phyloP scores from a whole-genome alignment of 1,140 invertebrate species.

The Belonocnema kinseyi region DNA sequence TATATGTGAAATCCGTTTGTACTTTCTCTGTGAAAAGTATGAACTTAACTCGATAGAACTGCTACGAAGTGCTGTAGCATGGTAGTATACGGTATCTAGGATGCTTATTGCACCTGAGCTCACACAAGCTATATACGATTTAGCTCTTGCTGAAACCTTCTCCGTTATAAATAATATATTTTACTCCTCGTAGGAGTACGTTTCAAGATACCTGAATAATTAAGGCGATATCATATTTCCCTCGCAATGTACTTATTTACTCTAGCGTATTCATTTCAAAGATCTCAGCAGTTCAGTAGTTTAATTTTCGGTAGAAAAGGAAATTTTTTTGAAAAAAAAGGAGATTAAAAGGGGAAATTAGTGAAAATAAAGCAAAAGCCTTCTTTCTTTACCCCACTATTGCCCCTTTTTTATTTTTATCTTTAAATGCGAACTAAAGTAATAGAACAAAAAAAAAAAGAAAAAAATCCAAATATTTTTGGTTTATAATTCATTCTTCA shows the following conservation, averaged over 20 bases:
- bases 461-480: too few species aligned
- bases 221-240: background rate
- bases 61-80: background rate
- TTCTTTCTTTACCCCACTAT: too few species aligned
- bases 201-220: background rate
- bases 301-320: too few species aligned
- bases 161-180: constrained; percentile 14
- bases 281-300: too few species aligned
- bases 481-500: too few species aligned
- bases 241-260: background rate
- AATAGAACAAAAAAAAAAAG: too few species aligned
- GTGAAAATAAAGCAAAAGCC: too few species aligned
- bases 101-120: constrained; percentile 27
- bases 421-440: too few species aligned
- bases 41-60: background rate
- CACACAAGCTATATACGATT: constrained; percentile 5
- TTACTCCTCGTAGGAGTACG: background rate
- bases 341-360: too few species aligned
- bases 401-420: too few species aligned
- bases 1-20: background rate
- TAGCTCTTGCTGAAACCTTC: background rate
- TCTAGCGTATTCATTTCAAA: too few species aligned
- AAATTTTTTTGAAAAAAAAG: too few species aligned
- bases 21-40: background rate
- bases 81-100: background rate